phyloP scores from a whole-genome alignment of 2,888 invertebrate genomes.

The Agapostemon virescens region DNA sequence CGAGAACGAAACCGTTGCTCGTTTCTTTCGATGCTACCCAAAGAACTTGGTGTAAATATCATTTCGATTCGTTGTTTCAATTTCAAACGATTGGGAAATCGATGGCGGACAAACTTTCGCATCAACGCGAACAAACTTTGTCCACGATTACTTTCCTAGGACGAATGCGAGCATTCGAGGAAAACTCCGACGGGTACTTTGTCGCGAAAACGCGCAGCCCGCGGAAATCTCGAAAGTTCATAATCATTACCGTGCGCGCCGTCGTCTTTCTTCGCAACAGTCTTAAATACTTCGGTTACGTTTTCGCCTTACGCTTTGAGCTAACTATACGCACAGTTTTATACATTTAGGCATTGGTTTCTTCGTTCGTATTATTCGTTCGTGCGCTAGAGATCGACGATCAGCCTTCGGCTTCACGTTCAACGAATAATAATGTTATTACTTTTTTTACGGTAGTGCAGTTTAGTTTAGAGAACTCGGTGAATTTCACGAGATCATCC shows the following conservation, averaged over 20 bases:
- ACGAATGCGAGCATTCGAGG: no score
- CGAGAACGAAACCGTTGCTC: not conserved
- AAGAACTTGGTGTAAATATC: not conserved
- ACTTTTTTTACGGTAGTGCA: not conserved
- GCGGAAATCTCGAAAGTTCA: no score
- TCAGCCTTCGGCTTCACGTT: not conserved
- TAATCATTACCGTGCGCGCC: no score
- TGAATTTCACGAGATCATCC: not conserved
- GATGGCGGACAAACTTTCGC: not conserved
- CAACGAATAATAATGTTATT: not conserved
- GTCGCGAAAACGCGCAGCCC: no score
- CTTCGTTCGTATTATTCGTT: not conserved
- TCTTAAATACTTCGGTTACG: conserved; percentile 23
- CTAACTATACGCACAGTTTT: conserved; percentile 40
- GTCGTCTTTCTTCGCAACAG: conserved; percentile 20
- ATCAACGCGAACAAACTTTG: not conserved
- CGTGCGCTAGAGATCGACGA: not conserved
- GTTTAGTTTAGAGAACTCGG: not conserved
- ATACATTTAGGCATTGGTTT: conserved; percentile 50
- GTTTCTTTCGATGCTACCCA: not conserved
- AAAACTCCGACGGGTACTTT: no score
- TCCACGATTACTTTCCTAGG: not conserved
- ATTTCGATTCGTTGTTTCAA: conserved; percentile 25
- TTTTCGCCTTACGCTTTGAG: conserved; percentile 21
- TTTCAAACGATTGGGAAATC: not conserved